phyloP scores from a whole-genome alignment of 2,113 vertebrate genomes.

The Syngnathus typhle region DNA sequence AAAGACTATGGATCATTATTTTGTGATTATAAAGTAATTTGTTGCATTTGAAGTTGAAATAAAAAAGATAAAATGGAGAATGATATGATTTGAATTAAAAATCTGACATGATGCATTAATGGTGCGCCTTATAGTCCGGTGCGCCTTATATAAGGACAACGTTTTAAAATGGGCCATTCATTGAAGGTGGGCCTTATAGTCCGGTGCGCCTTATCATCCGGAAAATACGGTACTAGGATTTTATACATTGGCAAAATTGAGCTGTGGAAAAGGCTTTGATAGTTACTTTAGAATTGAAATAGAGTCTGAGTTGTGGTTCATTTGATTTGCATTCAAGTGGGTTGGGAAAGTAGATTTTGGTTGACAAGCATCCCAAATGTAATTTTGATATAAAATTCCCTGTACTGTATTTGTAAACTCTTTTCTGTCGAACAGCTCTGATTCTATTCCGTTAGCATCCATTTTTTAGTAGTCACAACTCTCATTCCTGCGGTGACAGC shows the following conservation, averaged over 20 bases:
- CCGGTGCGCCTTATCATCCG: too few species aligned
- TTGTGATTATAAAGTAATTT: too few species aligned
- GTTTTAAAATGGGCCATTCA: too few species aligned
- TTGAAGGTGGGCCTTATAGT: too few species aligned
- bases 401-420: neutral
- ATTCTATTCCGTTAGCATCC: slow-evolving; percentile 36
- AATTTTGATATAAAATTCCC: neutral
- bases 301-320: neutral
- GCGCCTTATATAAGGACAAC: too few species aligned
- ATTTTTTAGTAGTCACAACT: slow-evolving; percentile 44
- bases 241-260: neutral
- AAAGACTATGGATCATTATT: too few species aligned
- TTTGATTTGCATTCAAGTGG: slow-evolving; percentile 16
- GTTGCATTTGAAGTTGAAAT: too few species aligned
- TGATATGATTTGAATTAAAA: too few species aligned
- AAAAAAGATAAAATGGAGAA: too few species aligned
- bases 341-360: slow-evolving; percentile 9
- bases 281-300: neutral
- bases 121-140: too few species aligned
- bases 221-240: neutral
- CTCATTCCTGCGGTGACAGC: slow-evolving; percentile 59
- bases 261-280: neutral
- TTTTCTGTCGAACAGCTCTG: slow-evolving; percentile 22
- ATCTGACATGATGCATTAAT: too few species aligned
- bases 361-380: neutral